Base-by-base conservation (phyloP, 2,888 invertebrate species). In the Drosophila vallismaia region DNA sequence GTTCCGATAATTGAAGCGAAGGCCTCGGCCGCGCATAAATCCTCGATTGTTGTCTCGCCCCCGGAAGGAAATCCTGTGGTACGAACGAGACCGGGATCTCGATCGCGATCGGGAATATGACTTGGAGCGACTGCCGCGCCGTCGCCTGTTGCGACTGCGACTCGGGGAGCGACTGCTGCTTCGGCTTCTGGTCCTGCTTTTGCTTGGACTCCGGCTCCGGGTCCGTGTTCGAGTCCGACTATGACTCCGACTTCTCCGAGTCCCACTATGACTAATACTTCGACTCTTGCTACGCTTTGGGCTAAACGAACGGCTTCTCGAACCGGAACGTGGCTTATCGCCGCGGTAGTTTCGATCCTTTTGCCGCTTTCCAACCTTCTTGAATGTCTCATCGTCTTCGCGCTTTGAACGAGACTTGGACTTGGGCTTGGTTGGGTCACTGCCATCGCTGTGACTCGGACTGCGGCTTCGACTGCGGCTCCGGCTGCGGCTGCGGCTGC, bases 321-420 rank as follows among this genome's bases (percentile, higher is more conserved):
- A 75, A 9, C 73, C 38, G 8, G 62, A 46, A 10, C 24, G 46
- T 3, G 58, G 83, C 59, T 94, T 94, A 50, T 95, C 95, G 2
- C 95, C 94, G 6, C 97, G 93, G 88, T 97, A 97, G 85, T 94
- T 96, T 68, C 95, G 92, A 83, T 95, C 96, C 89, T 95, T 96
- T 19, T 94, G 94, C 76, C 93, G 95, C 90, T 95, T 96, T 46
- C 95, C 95, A 9, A 96, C 92, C 89, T 97, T 97, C 86, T 97
- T 97, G 93, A 97, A 97, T 0, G 85, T 76, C 86, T 94, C 94
- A 49, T 89, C 86, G 45, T 77, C 76, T 4, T 74, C 74, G 3
- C 82, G 86, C 19, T 78, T 89, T 5, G 59, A 46, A 29, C 80
- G 79, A 1, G 62, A 26, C 28, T 73, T 66, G 5, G 59, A 48